Conservation (phyloP, 2,888 invertebrate genomes). For the Lamproptera curius region DNA sequence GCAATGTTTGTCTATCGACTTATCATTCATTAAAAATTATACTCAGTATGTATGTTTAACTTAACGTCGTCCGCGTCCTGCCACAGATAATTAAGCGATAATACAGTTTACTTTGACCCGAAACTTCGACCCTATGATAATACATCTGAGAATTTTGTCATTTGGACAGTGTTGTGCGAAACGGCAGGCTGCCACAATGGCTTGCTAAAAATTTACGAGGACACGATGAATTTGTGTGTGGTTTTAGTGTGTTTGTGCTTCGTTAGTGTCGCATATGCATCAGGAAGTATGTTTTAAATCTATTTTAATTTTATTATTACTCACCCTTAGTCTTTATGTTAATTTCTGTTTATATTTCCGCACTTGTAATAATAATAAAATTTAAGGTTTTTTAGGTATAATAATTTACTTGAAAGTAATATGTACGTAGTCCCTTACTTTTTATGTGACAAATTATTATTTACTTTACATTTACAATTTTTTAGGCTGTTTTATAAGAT, state of each 20-base stretch:
- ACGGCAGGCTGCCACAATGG: slow-evolving; percentile 43
- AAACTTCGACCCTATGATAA: slow-evolving; percentile 51
- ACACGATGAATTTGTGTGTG: slow-evolving; percentile 62
- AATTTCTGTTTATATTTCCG: too few relatives aligned
- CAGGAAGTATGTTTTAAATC: slow-evolving; percentile 52
- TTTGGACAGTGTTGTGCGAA: slow-evolving; percentile 49
- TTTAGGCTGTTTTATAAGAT: too few relatives aligned
- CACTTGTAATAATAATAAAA: too few relatives aligned
- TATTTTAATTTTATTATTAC: slow-evolving; percentile 9
- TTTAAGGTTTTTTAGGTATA: too few relatives aligned
- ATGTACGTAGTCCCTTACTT: too few relatives aligned
- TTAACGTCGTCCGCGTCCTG: slow-evolving; percentile 36
- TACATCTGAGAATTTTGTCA: slow-evolving; percentile 46
- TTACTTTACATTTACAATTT: too few relatives aligned
- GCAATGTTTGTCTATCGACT: slow-evolving; percentile 34
- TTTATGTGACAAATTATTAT: too few relatives aligned
- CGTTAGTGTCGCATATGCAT: slow-evolving; percentile 46
- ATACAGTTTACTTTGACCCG: slow-evolving; percentile 64
- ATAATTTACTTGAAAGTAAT: too few relatives aligned
- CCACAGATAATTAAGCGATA: slow-evolving; percentile 56
- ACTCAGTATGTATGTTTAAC: slow-evolving; percentile 40
- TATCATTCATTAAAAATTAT: slow-evolving; percentile 46
- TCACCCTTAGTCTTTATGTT: not conserved
- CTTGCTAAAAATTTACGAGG: slow-evolving; percentile 38
- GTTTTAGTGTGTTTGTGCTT: slow-evolving; percentile 61